A percentile compares a stretch with the other conserved stretches of the same genome.
phyloP scores from a whole-genome alignment of 92 coral and sea anemone species.

The Hydrozoanthus gracilis region DNA sequence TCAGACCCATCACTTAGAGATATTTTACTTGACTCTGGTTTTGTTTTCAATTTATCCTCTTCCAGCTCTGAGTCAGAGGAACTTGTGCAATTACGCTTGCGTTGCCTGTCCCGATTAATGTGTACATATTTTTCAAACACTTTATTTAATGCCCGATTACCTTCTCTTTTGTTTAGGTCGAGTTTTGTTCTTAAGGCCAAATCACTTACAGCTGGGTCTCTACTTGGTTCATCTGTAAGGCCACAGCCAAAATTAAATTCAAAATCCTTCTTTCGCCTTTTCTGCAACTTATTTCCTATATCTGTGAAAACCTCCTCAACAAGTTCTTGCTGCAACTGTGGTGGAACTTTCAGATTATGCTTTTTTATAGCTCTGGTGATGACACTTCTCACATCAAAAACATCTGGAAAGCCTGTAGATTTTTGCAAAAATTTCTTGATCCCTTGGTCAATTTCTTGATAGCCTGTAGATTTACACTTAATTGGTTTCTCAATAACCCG shows the following conservation, averaged over 20 bases:
- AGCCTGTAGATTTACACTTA: slow-evolving; percentile 68
- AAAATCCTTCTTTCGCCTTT: slow-evolving; percentile 84
- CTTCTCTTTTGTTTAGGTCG: slow-evolving; percentile 70
- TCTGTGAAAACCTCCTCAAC: slow-evolving; percentile 83
- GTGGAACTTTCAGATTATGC: slow-evolving; percentile 75
- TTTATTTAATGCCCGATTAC: slow-evolving; percentile 72
- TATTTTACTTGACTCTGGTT: not conserved
- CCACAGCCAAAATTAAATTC: slow-evolving; percentile 85
- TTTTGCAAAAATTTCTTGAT: slow-evolving; percentile 71
- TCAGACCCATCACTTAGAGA: not conserved
- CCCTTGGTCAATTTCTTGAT: slow-evolving; percentile 81
- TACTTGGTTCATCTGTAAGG: slow-evolving; percentile 73
- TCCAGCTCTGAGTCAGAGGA: slow-evolving; percentile 23
- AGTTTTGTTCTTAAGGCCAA: slow-evolving; percentile 61
- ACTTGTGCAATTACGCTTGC: slow-evolving; percentile 2
- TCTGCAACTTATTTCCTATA: slow-evolving; percentile 90
- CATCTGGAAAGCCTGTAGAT: slow-evolving; percentile 81
- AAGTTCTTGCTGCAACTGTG: slow-evolving; percentile 67
- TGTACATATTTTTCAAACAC: slow-evolving; percentile 81
- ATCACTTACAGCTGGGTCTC: slow-evolving; percentile 85
- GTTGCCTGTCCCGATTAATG: slow-evolving; percentile 23
- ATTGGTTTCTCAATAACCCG: slow-evolving; percentile 81
- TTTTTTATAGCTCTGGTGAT: slow-evolving; percentile 65
- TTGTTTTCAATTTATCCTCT: not conserved
- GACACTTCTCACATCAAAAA: slow-evolving; percentile 82